Evolutionary conservation across 2,113 vertebrate species (phyloP).

Genomic region (Corythornis cristatus): DNA sequence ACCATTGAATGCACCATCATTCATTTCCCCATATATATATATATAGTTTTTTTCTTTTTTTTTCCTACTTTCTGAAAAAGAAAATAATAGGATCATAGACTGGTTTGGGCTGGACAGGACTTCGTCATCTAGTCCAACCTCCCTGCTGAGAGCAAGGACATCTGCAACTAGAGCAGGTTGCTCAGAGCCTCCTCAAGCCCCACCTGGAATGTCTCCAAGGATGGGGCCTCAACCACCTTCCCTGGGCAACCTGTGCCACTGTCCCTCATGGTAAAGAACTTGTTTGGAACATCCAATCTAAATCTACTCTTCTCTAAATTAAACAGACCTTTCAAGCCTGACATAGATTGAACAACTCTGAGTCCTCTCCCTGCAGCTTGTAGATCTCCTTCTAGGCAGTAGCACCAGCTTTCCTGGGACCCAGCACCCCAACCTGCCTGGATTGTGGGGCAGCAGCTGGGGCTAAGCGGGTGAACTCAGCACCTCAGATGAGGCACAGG

Average conservation of each 20-base stretch:
- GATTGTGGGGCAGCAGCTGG: rapidly evolving
- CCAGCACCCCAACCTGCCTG: not conserved
- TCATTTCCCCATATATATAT: not conserved
- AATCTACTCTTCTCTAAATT: too few relatives aligned
- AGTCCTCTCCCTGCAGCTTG: not conserved
- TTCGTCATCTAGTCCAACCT: too few relatives aligned
- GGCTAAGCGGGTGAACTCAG: rapidly evolving
- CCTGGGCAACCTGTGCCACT: too few relatives aligned
- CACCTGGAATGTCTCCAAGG: too few relatives aligned
- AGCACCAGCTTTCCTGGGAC: not conserved
- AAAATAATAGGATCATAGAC: not conserved
- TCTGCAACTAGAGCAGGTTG: too few relatives aligned
- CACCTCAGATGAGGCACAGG: rapidly evolving
- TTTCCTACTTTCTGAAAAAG: not conserved
- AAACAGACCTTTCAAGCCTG: not conserved
- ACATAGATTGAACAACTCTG: not conserved
- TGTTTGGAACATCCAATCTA: too few relatives aligned
- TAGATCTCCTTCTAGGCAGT: not conserved
- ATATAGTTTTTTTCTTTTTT: not conserved
- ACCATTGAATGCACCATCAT: not conserved
- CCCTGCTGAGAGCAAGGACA: too few relatives aligned
- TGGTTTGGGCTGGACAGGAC: too few relatives aligned
- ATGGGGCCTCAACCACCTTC: too few relatives aligned
- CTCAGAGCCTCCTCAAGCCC: too few relatives aligned
- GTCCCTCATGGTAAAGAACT: too few relatives aligned